These are phyloP conservation scores for Caenorhabditis japonica DNA, from an alignment of 2,888 invertebrate species.

Conservation along the genomic window DNA sequence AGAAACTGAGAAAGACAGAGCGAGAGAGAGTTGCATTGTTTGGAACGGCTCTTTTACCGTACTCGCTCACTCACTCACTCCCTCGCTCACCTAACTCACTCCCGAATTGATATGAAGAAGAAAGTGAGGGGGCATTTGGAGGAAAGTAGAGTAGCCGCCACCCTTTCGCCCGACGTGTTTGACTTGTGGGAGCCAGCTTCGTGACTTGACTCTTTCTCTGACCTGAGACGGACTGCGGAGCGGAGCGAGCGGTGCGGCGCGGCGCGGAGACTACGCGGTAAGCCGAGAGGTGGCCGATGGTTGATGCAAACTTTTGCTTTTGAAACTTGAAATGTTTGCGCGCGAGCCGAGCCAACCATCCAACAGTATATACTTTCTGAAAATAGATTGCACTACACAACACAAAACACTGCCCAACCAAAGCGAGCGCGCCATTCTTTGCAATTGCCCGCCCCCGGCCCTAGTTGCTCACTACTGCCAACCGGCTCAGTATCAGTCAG, in stretches of 20 bases:
- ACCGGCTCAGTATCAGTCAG: too few species aligned
- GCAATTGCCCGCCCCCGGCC: neutral
- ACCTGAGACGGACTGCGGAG: slow-evolving; percentile 42
- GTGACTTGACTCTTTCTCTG: slow-evolving; percentile 35
- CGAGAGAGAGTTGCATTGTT: slow-evolving; percentile 41
- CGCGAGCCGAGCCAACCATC: slow-evolving; percentile 36
- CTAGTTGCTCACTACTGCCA: slow-evolving; percentile 2
- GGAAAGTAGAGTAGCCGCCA: too few species aligned
- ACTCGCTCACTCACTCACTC: too few species aligned
- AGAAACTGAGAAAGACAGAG: slow-evolving; percentile 1
- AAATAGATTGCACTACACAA: slow-evolving; percentile 50
- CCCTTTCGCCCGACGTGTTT: slow-evolving; percentile 44
- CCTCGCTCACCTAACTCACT: too few species aligned
- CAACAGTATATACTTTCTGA: slow-evolving; percentile 48
- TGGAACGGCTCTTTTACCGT: slow-evolving; percentile 35
- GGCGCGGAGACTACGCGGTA: slow-evolving; percentile 35
- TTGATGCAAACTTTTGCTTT: slow-evolving; percentile 48
- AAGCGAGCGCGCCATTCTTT: neutral
- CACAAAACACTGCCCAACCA: slow-evolving; percentile 39
- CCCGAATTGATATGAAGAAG: slow-evolving; percentile 33
- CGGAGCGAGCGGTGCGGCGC: slow-evolving; percentile 12
- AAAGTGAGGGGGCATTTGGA: slow-evolving; percentile 7
- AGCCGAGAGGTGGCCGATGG: slow-evolving; percentile 41
- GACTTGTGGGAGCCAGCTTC: slow-evolving; percentile 49
- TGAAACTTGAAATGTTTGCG: slow-evolving; percentile 50